Conservation (phyloP, 1,140 invertebrate genomes). For the Eumaeus atala region DNA sequence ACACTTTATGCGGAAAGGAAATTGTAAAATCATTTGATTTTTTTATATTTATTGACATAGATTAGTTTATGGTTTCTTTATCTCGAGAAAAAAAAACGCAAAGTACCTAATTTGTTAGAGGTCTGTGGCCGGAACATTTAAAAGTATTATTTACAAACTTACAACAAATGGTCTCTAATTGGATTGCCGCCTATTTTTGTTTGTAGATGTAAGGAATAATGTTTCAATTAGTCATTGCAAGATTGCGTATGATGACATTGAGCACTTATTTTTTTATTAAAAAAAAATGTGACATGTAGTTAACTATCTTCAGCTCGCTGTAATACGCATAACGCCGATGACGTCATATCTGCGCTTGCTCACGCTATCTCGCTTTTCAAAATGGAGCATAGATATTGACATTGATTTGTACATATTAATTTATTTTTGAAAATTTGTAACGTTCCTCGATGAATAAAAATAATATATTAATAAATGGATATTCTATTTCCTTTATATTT, state of each 20-base stretch:
- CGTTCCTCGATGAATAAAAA: too few species aligned
- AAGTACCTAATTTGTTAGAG: neutral
- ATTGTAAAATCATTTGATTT: slow-evolving; percentile 10
- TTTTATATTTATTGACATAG: neutral
- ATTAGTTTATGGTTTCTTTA: neutral
- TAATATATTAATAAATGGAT: too few species aligned
- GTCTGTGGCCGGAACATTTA: slow-evolving; percentile 13
- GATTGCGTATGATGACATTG: neutral
- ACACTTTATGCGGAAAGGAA: slow-evolving; percentile 4
- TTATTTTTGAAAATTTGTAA: too few species aligned
- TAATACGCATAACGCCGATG: too few species aligned
- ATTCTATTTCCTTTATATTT: too few species aligned
- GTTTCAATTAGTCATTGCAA: slow-evolving; percentile 6
- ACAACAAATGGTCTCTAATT: slow-evolving; percentile 21
- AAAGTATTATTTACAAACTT: slow-evolving; percentile 21
- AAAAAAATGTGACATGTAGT: too few species aligned
- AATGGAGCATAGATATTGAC: too few species aligned
- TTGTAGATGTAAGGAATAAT: slow-evolving; percentile 8
- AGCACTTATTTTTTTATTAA: neutral
- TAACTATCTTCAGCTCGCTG: too few species aligned
- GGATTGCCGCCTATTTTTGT: slow-evolving; percentile 22
- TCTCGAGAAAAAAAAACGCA: neutral
- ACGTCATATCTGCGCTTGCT: too few species aligned
- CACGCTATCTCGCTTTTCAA: too few species aligned
- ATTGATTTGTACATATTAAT: too few species aligned